These are phyloP conservation scores for Linepithema humile DNA, from an alignment of 1,140 invertebrate genomes.

Conservation along the genomic window DNA sequence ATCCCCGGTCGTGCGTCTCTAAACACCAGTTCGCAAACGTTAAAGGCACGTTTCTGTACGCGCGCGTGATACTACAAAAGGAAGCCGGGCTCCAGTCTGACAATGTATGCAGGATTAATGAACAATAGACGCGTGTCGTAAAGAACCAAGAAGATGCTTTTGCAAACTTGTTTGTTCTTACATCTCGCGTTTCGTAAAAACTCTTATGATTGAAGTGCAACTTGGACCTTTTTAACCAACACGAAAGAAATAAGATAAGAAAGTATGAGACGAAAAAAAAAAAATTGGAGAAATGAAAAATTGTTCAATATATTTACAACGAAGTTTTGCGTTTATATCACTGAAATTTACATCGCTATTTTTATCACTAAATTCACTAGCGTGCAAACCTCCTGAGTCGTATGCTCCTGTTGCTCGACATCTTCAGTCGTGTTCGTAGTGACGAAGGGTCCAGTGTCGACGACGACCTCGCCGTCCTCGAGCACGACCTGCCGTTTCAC, in stretches of 20 bases:
- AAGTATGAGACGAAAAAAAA: background rate
- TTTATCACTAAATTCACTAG: background rate
- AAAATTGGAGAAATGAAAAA: background rate
- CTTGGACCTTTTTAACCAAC: background rate
- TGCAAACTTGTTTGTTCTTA: background rate
- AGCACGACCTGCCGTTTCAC: constrained; percentile 95
- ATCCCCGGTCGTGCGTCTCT: constrained; percentile 83
- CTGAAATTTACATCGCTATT: background rate
- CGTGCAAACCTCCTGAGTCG: constrained; percentile 92
- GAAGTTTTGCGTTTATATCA: background rate
- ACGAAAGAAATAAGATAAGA: background rate
- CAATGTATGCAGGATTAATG: constrained; percentile 31
- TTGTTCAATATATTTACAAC: background rate
- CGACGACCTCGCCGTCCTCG: constrained; percentile 95
- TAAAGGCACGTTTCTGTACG: constrained; percentile 27
- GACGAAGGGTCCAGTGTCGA: constrained; percentile 94
- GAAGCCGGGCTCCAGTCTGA: constrained; percentile 21
- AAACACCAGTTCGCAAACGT: constrained; percentile 59
- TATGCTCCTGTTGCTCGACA: constrained; percentile 93
- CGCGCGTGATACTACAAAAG: constrained; percentile 47
- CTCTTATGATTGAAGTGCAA: background rate
- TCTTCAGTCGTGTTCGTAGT: constrained; percentile 95
- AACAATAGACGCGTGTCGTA: constrained; percentile 6
- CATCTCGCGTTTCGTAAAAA: background rate
- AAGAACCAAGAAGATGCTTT: background rate